Evolutionary conservation across 2,888 invertebrate species (phyloP).

Genomic region (Glyphotaelius pellucidus): DNA sequence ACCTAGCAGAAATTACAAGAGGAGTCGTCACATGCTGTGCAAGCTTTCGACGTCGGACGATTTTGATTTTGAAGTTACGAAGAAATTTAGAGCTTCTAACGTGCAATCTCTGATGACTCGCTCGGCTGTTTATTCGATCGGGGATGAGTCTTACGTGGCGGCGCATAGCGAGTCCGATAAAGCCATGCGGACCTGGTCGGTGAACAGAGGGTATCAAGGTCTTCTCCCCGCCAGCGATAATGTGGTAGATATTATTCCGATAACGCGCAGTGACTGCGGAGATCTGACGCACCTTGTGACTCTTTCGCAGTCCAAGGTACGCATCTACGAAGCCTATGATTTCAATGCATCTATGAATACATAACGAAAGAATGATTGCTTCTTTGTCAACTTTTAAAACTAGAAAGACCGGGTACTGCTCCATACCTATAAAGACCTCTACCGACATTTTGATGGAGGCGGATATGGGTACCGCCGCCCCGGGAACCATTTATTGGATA

Average conservation of each 20-base stretch:
- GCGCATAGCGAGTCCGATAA: conserved; percentile 87
- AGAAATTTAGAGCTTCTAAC: conserved; percentile 82
- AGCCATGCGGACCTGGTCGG: conserved; percentile 81
- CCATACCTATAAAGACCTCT: too few relatives aligned
- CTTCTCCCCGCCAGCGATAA: conserved; percentile 81
- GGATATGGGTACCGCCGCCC: too few relatives aligned
- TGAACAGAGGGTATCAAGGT: conserved; percentile 76
- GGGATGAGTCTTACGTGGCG: conserved; percentile 81
- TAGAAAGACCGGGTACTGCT: too few relatives aligned
- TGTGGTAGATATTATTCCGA: conserved; percentile 82
- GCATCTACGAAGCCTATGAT: conserved; percentile 35
- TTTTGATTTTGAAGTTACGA: conserved; percentile 76
- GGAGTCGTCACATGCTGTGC: conserved; percentile 73
- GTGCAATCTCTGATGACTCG: conserved; percentile 83
- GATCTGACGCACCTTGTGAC: conserved; percentile 78
- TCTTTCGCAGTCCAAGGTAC: conserved; percentile 82
- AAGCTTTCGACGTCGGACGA: conserved; percentile 71
- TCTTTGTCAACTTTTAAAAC: neutral
- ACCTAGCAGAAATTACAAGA: conserved; percentile 77
- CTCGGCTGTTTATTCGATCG: conserved; percentile 78
- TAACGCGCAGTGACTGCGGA: neutral
- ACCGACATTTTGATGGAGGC: too few relatives aligned
- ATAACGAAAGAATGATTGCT: neutral
- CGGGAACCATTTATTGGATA: too few relatives aligned
- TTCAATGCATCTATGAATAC: too few relatives aligned